Percentiles rank a stretch among this genome's conserved stretches.
Evolutionary conservation across 2,797 vertebrate genomes (phyloP).

Genomic region (Lacerta bilineata): DNA sequence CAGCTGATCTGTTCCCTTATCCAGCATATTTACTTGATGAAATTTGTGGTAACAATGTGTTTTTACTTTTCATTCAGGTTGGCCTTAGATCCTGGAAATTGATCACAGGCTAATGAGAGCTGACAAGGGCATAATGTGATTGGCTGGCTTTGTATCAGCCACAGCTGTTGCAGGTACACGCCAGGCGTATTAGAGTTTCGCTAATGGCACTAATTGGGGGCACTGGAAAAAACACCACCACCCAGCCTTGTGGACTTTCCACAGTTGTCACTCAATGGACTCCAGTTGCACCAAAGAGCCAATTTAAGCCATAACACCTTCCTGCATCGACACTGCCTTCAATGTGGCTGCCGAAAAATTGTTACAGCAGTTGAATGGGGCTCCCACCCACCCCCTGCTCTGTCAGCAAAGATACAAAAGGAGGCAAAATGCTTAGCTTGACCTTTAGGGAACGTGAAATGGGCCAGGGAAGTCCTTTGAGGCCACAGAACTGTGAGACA

Average conservation of each 20-base stretch:
- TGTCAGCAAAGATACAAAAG: slow-evolving; percentile 45
- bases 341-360: slow-evolving; percentile 33
- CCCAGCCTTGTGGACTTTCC: slow-evolving; percentile 57
- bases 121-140: slow-evolving; percentile 68
- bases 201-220: slow-evolving; percentile 72
- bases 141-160: slow-evolving; percentile 73
- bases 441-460: slow-evolving; percentile 59
- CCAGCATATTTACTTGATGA: slow-evolving; percentile 80
- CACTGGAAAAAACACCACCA: slow-evolving; percentile 34
- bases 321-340: slow-evolving; percentile 68
- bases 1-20: slow-evolving; percentile 75
- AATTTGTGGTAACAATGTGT: slow-evolving; percentile 78
- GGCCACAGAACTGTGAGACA: slow-evolving; percentile 45
- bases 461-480: slow-evolving; percentile 54
- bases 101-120: slow-evolving; percentile 73
- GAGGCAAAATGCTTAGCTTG: slow-evolving; percentile 61
- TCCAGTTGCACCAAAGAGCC: slow-evolving; percentile 68
- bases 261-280: slow-evolving; percentile 64
- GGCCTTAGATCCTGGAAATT: slow-evolving; percentile 67
- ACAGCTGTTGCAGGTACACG: slow-evolving; percentile 61
- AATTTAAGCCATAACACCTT: slow-evolving; percentile 69
- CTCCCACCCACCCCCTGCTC: slow-evolving; percentile 53
- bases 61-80: slow-evolving; percentile 74
- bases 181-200: slow-evolving; percentile 53
- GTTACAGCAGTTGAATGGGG: slow-evolving; percentile 58